Percentiles rank a stretch among this genome's conserved stretches.
phyloP scores from a whole-genome alignment of 2,888 invertebrate genomes.

The Eutolmus rufibarbis region DNA sequence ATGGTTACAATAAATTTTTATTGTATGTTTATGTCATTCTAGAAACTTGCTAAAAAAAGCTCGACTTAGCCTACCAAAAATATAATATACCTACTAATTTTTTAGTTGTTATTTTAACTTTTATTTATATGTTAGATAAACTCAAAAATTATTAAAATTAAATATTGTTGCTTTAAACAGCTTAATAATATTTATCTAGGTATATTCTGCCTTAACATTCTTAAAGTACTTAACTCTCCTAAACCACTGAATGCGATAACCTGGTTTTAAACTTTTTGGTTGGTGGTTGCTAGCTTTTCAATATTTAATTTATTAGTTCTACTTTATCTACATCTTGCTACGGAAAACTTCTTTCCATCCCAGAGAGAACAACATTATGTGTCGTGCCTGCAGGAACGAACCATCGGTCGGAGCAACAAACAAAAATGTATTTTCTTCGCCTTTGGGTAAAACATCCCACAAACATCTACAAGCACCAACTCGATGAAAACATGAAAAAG shows the following conservation, averaged over 20 bases:
- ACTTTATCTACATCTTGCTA: background rate
- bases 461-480: background rate
- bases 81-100: too few relatives aligned
- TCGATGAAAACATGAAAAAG: background rate
- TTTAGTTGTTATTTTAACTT: too few relatives aligned
- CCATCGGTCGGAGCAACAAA: background rate
- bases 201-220: too few relatives aligned
- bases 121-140: too few relatives aligned
- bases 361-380: background rate
- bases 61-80: too few relatives aligned
- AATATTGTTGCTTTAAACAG: too few relatives aligned
- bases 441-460: background rate
- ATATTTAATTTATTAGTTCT: background rate
- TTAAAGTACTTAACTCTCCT: too few relatives aligned
- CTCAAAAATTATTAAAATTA: too few relatives aligned
- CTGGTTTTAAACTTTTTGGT: background rate
- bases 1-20: too few relatives aligned
- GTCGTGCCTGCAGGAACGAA: background rate
- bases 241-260: background rate
- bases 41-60: too few relatives aligned
- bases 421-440: background rate
- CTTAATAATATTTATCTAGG: too few relatives aligned
- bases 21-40: too few relatives aligned
- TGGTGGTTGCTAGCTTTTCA: background rate
- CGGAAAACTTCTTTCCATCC: background rate